Evolutionary conservation across 35 echinoderm and acorn worm species (phyloP).

Genomic region (Acanthaster planci): DNA sequence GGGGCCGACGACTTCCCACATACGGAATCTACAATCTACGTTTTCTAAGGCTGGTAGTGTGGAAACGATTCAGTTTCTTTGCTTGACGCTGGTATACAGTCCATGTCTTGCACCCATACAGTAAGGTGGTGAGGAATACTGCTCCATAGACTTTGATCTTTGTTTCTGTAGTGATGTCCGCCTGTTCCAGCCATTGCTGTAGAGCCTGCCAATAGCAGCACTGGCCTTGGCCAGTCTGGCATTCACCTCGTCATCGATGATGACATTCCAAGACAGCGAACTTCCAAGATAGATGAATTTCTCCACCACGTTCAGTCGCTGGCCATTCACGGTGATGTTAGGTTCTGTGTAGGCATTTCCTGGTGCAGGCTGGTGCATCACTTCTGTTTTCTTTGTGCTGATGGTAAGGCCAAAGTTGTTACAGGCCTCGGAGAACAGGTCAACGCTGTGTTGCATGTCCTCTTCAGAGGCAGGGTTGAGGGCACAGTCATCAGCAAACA

Average conservation of each 20-base stretch:
- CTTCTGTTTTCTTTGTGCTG: constrained; percentile 43
- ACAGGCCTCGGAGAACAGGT: neutral
- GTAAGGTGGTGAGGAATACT: too few species aligned
- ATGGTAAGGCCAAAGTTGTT: constrained; percentile 34
- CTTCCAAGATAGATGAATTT: constrained; percentile 56
- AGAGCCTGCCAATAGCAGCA: constrained; percentile 37
- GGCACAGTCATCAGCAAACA: constrained; percentile 45
- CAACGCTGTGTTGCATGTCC: neutral
- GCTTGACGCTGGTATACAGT: too few species aligned
- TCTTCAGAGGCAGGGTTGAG: neutral
- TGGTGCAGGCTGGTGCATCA: constrained; percentile 39
- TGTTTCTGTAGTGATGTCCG: too few species aligned
- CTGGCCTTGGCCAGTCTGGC: constrained; percentile 43
- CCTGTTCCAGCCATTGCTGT: too few species aligned
- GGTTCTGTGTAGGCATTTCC: constrained; percentile 6
- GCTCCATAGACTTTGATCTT: too few species aligned
- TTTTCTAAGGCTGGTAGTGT: too few species aligned
- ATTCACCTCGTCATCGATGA: constrained; percentile 45
- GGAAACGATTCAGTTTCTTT: too few species aligned
- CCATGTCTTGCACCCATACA: too few species aligned
- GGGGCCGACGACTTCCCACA: too few species aligned
- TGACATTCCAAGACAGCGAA: constrained; percentile 23
- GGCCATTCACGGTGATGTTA: constrained; percentile 12
- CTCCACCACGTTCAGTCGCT: constrained; percentile 18
- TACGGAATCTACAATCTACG: too few species aligned